A percentile compares a stretch with the other conserved stretches of the same genome.
Conservation (phyloP, 2,113 vertebrate genomes). For the Xenus cinereus region DNA sequence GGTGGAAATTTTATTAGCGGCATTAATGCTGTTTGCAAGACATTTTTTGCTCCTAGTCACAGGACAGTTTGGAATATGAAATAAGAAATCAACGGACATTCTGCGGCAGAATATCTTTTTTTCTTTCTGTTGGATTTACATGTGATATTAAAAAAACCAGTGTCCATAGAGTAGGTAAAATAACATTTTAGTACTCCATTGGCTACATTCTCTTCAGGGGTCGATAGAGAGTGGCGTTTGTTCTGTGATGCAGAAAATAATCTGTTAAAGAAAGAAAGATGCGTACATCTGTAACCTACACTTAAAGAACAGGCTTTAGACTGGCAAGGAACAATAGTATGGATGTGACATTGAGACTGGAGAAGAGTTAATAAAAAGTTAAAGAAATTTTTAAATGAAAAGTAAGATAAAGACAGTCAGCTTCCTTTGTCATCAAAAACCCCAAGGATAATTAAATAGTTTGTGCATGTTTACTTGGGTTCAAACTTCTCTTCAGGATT, state of each 20-base stretch:
- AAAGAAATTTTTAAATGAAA: neutral
- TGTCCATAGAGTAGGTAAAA: constrained; percentile 9
- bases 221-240: constrained; percentile 30
- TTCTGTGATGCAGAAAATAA: constrained; percentile 62
- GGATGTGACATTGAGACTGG: neutral
- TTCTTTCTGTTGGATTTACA: neutral
- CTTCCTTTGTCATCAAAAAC: neutral
- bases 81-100: neutral
- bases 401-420: neutral
- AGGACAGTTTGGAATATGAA: neutral
- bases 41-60: neutral
- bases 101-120: neutral
- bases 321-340: neutral
- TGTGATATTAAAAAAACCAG: constrained; percentile 31
- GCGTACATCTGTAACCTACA: neutral
- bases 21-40: neutral
- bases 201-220: constrained; percentile 5
- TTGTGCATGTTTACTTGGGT: neutral
- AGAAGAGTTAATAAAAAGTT: neutral
- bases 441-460: neutral
- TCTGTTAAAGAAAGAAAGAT: constrained; percentile 46
- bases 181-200: constrained; percentile 41
- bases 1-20: neutral
- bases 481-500: constrained; percentile 23
- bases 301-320: neutral